Base-by-base conservation (phyloP, 2,113 vertebrate species). In the Axis porcinus region DNA sequence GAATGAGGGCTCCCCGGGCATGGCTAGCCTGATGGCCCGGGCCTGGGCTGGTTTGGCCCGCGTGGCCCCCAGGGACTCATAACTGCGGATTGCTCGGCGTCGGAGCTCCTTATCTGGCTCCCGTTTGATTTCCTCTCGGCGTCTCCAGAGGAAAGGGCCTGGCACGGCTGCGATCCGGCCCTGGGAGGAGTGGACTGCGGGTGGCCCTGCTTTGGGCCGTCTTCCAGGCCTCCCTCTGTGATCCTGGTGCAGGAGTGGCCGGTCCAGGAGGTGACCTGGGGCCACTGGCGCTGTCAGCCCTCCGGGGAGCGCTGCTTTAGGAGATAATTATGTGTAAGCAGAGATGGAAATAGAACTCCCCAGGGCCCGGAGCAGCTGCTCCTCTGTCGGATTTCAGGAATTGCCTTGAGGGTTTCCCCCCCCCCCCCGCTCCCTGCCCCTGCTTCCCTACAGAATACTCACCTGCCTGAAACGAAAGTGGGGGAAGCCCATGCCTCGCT, bases 61-160 rank as follows among this genome's bases (percentile, higher is more conserved):
- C 3, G 0, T 33, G 13, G 54, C n/a, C 76, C 74, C 58, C 14
- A 19, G 55, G 79, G 52, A 88, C 33, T 62, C n/a, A 12, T 83
- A 70, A 84, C 16, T 93, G 92, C 7, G 13, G 55, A 81, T 86
- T 86, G 25, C 62, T 89, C 55, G 70, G 79, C 25, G 0, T 89
- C 30, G 27, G 52, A 50, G 76, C 28, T 60, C 28, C 57, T 92
- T 95, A 89, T 96, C 94, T 93, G 60, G 78, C 70, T 97, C 95
- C 88, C 19, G 9, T 86, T 97, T 95, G 78, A 95, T 98, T 98
- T 97, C 96, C 94, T 94, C 70, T 93, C 74, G 1, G 50, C 82
- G 50, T 52, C 57, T 74, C 78, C 0, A 10, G 88, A 94, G 94
- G 88, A 94, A 97, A 47, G 70, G 88, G 60, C 55, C 70, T 83